Percentiles rank a stretch among this genome's conserved stretches.
These are phyloP conservation scores for Dipodomys ordii DNA, from an alignment of 2,113 vertebrate species.

Conservation along the genomic window DNA sequence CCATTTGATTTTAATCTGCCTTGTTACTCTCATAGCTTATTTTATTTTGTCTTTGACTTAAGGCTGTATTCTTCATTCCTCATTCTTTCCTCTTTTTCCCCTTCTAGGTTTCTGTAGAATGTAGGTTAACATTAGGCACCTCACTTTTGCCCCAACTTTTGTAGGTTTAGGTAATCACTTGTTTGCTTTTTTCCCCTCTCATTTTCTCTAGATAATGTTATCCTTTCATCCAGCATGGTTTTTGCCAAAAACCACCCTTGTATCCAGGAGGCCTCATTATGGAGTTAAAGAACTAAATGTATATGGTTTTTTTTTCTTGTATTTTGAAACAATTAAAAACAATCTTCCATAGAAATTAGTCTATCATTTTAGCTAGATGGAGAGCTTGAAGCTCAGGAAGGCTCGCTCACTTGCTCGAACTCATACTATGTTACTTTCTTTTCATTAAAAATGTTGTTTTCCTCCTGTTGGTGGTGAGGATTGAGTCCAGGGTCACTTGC, in stretches of 20 bases:
- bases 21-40: neutral
- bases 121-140: neutral
- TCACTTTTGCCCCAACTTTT: neutral
- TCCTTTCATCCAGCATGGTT: neutral
- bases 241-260: neutral
- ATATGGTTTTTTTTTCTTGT: neutral
- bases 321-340: neutral
- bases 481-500: neutral
- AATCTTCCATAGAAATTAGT: constrained; percentile 9
- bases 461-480: neutral
- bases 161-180: neutral
- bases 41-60: neutral
- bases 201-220: neutral
- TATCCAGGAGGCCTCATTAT: neutral
- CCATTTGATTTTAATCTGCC: neutral
- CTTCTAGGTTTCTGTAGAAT: neutral
- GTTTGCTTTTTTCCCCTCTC: neutral
- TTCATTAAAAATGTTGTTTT: neutral
- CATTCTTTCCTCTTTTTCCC: neutral
- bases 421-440: neutral
- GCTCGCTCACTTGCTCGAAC: neutral
- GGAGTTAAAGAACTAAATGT: constrained; percentile 4
- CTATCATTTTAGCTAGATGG: neutral
- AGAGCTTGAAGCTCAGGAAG: neutral
- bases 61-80: neutral